phyloP scores from a whole-genome alignment of 2,113 vertebrate species.

The Talpa occidentalis region DNA sequence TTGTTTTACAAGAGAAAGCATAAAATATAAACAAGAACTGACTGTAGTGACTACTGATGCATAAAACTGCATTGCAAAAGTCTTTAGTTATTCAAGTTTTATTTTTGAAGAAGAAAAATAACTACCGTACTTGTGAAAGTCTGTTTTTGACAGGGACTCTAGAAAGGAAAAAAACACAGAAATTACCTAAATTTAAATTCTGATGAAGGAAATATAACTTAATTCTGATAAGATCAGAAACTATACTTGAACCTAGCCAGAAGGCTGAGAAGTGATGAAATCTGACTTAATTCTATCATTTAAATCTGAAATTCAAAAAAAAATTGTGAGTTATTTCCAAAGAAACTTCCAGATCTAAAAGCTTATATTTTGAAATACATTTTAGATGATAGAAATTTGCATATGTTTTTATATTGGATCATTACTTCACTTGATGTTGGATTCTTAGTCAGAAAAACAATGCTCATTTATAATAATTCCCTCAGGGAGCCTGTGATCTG shows the following conservation, averaged over 20 bases:
- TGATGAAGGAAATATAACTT: not conserved
- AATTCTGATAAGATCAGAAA: not conserved
- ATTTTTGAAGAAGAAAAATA: not conserved
- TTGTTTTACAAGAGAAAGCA: not conserved
- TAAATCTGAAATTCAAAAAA: conserved; percentile 1
- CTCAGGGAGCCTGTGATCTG: not conserved
- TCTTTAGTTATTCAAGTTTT: not conserved
- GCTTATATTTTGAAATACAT: not conserved
- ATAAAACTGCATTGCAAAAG: not conserved
- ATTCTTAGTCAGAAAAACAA: conserved; percentile 37
- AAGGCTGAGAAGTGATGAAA: not conserved
- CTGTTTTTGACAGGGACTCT: not conserved
- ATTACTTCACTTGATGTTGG: conserved; percentile 51
- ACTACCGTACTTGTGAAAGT: not conserved
- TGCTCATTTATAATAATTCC: conserved; percentile 34
- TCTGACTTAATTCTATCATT: not conserved
- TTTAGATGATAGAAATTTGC: not conserved
- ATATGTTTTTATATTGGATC: conserved; percentile 23
- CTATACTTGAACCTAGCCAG: no score
- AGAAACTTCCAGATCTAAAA: not conserved
- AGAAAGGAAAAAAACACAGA: not conserved
- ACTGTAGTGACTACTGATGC: not conserved
- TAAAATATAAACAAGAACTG: not conserved
- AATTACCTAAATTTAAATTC: not conserved
- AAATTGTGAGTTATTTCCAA: not conserved